A percentile compares a stretch with the other conserved stretches of the same genome.
Conservation (phyloP, 1,140 invertebrate genomes). For the Oryctes rhinoceros region DNA sequence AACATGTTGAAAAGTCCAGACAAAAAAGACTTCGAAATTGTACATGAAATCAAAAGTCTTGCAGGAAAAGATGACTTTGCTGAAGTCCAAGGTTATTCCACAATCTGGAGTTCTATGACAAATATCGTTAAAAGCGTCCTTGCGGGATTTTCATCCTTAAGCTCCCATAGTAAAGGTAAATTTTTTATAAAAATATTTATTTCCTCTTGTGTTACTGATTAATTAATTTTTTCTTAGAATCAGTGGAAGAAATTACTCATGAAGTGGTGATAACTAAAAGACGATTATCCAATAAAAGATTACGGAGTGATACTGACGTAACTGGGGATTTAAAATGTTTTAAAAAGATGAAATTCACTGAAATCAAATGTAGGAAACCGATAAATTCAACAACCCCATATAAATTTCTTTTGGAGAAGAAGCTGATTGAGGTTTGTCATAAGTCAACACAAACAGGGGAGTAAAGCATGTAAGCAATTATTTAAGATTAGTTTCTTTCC, state of each 20-base stretch:
- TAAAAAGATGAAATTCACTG: conserved; percentile 41
- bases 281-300: neutral
- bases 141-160: conserved; percentile 21
- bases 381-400: conserved; percentile 36
- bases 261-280: neutral
- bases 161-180: conserved; percentile 9
- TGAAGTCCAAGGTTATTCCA: neutral
- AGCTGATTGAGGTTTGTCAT: neutral
- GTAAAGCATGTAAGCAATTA: neutral
- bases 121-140: conserved; percentile 17
- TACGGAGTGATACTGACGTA: neutral
- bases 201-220: too few relatives aligned
- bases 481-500: too few relatives aligned
- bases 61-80: neutral
- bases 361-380: conserved; percentile 34
- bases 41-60: neutral
- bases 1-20: neutral
- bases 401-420: conserved; percentile 7
- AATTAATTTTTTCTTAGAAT: neutral
- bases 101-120: conserved; percentile 19
- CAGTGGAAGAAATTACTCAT: conserved; percentile 4
- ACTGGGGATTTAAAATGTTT: neutral
- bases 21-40: neutral
- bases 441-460: conserved; percentile 41
- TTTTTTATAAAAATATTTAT: too few relatives aligned